Evolutionary conservation across 2,888 invertebrate species (phyloP), one percentile per base, ranked within the genome.

Genomic region (Ctenicera cuprea): DNA sequence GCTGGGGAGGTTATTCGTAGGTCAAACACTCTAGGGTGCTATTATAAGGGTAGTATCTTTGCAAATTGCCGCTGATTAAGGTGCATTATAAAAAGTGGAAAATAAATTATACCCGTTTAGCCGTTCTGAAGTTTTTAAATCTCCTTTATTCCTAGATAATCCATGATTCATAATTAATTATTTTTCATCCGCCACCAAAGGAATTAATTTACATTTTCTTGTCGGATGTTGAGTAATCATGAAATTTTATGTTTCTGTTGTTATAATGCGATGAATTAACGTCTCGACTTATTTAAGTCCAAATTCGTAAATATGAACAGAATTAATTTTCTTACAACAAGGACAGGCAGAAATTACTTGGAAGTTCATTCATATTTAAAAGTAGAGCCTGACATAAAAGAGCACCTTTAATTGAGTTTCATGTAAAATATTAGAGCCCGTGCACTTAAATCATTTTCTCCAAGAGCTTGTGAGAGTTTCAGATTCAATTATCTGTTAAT

Each of bases 401-500:
- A 43, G 45, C 8, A 26, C 57, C 64, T 71, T 64, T 61, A 71
- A 71, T 71, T 57, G 63, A 57, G 57, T 71, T 71, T 52, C 26
- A 43, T 48, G 45, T 64, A 71, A 64, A 71, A 71, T 64, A 63
- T 71, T 71, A 57, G 43, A 48, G 54, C 38, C 52, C 16, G 30
- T 57, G 41, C 64, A 57, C 45, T 65, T 71, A 71, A 71, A 71
- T 71, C 64, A 64, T 71, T 71, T 64, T 18, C 41, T 38, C 26
- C 52, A 54, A 38, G 48, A 66, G 48, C 64, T 63, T 37, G 63
- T 63, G 63, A 57, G 71, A 62, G 62, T 71, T 71, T 61, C 48
- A 69, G 41, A 69, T 69, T 69, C 69, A 69, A 69, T 69, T 69
- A 69, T 62, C 37, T 52, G 48, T 63, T 61, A 69, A 69, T 69